Base-by-base conservation (phyloP, 2,797 vertebrate species). In the Urophycis tenuis region DNA sequence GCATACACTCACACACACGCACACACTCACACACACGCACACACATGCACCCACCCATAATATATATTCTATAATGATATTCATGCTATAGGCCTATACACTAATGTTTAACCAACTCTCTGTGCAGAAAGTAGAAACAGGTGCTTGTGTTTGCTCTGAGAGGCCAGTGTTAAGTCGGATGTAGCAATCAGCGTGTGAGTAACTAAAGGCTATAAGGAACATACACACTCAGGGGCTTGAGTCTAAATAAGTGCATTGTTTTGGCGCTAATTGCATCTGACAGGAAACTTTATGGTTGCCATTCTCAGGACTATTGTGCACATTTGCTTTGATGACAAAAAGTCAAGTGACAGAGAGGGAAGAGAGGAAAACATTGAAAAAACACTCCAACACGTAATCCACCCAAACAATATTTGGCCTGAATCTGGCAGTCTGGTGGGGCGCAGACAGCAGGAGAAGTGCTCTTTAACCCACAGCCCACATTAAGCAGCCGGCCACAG, bases 201-300 rank as follows among this genome's bases (percentile, higher is more conserved):
- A 85, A 84, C 87, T 81, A 86, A 85, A 82, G 80, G 84, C 22
- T 22, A 29, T 31, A 70, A 77, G 78, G 71, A 77, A 78, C 60
- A 77, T 69, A 77, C 76, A 82, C 70, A 78, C 79, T 81, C 75
- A 78, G 75, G 77, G 84, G 82, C 78, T 74, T 1, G 25, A 80
- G 41, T 73, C 49, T 33, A 82, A 67, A 67, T 67, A 67, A 25
- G 60, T 67, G 84, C 78, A 84, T 88, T 89, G 83, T 88, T 87
- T 87, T 79, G 78, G 75, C 75, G 60, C 79, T 89, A 87, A 89
- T 86, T 85, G 80, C 77, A 78, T 78, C 74, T 83, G 74, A 74
- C 83, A 85, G 88, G 83, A 85, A 88, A 83, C 77, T 35, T 41
- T 29, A 67, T 69, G 79, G 17, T 35, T 49, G 31, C 72, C 85